Evolutionary conservation across 2,888 invertebrate genomes (phyloP).

Genomic region (Capitulum mitella): DNA sequence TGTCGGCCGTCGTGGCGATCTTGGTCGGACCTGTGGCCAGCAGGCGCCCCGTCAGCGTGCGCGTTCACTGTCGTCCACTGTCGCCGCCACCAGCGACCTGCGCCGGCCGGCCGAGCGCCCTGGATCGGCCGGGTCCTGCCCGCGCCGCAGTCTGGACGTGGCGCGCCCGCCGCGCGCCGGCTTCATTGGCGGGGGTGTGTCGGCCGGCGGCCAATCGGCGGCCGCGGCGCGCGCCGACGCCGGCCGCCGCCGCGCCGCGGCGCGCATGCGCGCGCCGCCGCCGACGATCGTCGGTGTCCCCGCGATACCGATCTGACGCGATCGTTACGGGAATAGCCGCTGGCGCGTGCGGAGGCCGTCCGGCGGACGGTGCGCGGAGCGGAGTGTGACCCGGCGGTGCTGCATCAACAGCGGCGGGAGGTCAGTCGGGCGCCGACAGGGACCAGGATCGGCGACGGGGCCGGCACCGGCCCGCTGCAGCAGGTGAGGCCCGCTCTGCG

Average conservation of each 20-base stretch:
- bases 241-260: neutral
- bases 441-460: neutral
- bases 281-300: neutral
- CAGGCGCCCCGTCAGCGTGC: too few species aligned
- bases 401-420: too few species aligned
- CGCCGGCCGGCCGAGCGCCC: too few species aligned
- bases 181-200: neutral
- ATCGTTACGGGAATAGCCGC: neutral
- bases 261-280: neutral
- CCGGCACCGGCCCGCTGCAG: too few species aligned
- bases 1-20: neutral
- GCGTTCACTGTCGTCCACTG: too few species aligned
- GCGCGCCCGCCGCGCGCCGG: too few species aligned
- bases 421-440: too few species aligned
- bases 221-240: neutral
- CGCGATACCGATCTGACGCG: neutral
- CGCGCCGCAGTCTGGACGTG: too few species aligned
- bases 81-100: too few species aligned
- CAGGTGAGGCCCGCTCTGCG: neutral
- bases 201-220: neutral
- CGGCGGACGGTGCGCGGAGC: neutral
- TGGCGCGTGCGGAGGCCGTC: neutral
- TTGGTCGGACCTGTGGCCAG: neutral
- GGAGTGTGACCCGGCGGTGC: neutral
- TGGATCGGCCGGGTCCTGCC: too few species aligned